Evolutionary conservation across 30 jellyfish, hydroid and myxozoan genomes (phyloP).

Genomic region (Clytia hemisphaerica): DNA sequence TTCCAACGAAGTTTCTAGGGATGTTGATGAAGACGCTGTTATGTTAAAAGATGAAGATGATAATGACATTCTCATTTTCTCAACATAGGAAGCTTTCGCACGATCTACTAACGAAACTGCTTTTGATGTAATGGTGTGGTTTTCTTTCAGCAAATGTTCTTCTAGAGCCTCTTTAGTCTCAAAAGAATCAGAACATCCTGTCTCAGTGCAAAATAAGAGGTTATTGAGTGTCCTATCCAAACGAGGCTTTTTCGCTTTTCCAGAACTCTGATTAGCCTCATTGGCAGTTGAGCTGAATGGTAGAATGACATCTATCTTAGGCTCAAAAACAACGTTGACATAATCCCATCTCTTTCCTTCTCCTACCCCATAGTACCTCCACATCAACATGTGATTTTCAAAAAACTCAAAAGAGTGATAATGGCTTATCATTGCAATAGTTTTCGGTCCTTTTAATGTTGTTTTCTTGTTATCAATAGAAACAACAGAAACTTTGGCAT

Average conservation of each 20-base stretch:
- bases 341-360: background rate
- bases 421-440: constrained; percentile 7
- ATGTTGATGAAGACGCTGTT: too few species aligned
- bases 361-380: constrained; percentile 9
- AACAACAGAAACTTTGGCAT: constrained; percentile 11
- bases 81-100: too few species aligned
- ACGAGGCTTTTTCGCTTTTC: background rate
- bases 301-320: background rate
- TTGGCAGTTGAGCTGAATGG: constrained; percentile 6
- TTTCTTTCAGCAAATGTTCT: constrained; percentile 8
- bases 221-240: background rate
- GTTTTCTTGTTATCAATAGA: background rate
- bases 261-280: background rate
- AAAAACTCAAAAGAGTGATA: constrained; percentile 6
- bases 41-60: too few species aligned
- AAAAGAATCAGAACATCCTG: constrained; percentile 1
- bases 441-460: constrained; percentile 1
- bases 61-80: too few species aligned
- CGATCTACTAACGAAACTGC: too few species aligned
- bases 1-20: too few species aligned
- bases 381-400: constrained; percentile 4
- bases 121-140: background rate
- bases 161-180: background rate
- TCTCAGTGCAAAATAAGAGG: constrained; percentile 14
- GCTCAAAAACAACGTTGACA: background rate